These are phyloP conservation scores for Colaptes auratus DNA, from an alignment of 2,113 vertebrate species.

Conservation along the genomic window DNA sequence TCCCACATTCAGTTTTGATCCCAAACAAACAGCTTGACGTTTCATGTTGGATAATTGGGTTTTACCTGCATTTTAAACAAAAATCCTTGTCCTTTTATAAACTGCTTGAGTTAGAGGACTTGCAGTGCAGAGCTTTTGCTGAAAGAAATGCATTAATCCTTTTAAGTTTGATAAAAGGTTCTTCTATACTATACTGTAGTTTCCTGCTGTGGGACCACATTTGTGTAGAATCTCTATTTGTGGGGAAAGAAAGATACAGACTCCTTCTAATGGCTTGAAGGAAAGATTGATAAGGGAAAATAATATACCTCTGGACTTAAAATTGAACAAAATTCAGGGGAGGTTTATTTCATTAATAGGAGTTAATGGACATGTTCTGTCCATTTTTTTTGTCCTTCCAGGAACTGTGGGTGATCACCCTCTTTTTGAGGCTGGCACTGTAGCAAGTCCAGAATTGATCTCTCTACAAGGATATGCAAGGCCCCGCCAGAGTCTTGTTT, in stretches of 20 bases:
- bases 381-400: neutral
- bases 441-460: neutral
- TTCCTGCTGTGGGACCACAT: slow-evolving; percentile 50
- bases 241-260: neutral
- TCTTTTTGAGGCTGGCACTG: neutral
- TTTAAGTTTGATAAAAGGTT: slow-evolving; percentile 55
- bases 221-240: slow-evolving; percentile 52
- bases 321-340: neutral
- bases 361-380: neutral
- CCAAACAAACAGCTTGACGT: slow-evolving; percentile 53
- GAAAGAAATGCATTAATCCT: slow-evolving; percentile 64
- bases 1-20: neutral
- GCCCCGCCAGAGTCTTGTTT: neutral
- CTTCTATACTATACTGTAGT: slow-evolving; percentile 8
- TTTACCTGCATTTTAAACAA: slow-evolving; percentile 59
- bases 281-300: neutral
- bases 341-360: neutral
- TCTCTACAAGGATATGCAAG: neutral
- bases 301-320: neutral
- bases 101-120: slow-evolving; percentile 53
- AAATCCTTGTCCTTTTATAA: slow-evolving; percentile 47
- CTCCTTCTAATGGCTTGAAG: slow-evolving; percentile 5
- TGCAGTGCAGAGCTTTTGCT: slow-evolving; percentile 53
- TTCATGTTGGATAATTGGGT: slow-evolving; percentile 37
- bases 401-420: neutral